These are phyloP conservation scores for Podarcis siculus DNA, from an alignment of 2,797 vertebrate species.

Conservation along the genomic window DNA sequence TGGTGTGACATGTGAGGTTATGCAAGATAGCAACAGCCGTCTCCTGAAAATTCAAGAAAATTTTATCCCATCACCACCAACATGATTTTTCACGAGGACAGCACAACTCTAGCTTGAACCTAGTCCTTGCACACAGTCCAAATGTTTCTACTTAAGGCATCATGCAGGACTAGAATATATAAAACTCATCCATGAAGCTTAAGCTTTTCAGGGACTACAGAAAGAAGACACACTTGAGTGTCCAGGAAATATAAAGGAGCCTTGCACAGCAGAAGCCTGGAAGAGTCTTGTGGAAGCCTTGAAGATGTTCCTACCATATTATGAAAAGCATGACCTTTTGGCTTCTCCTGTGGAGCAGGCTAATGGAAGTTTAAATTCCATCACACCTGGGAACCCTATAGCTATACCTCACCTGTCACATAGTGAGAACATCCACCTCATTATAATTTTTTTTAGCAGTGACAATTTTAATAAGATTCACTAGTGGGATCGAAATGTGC, in stretches of 20 bases:
- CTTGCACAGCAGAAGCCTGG: background rate
- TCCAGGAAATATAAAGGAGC: background rate
- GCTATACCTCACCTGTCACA: background rate
- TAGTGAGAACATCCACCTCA: background rate
- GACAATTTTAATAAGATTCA: background rate
- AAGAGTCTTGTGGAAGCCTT: background rate
- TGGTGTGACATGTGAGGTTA: too few species aligned
- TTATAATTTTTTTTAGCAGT: background rate
- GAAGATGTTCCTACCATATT: background rate
- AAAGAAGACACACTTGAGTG: background rate
- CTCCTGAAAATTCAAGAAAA: background rate
- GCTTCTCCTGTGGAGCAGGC: background rate
- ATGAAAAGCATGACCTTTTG: slow-evolving; percentile 3
- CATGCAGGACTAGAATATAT: background rate
- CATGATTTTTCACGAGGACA: too few species aligned
- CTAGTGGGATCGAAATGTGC: background rate
- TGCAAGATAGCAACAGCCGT: background rate
- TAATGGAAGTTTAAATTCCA: slow-evolving; percentile 20
- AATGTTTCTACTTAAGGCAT: background rate
- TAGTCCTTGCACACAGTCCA: background rate
- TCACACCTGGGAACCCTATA: background rate
- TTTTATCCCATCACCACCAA: background rate
- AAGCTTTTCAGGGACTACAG: background rate
- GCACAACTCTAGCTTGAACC: background rate
- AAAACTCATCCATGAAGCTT: background rate